Evolutionary conservation across 2,888 invertebrate genomes (phyloP).

Genomic region (Erebia palarica): DNA sequence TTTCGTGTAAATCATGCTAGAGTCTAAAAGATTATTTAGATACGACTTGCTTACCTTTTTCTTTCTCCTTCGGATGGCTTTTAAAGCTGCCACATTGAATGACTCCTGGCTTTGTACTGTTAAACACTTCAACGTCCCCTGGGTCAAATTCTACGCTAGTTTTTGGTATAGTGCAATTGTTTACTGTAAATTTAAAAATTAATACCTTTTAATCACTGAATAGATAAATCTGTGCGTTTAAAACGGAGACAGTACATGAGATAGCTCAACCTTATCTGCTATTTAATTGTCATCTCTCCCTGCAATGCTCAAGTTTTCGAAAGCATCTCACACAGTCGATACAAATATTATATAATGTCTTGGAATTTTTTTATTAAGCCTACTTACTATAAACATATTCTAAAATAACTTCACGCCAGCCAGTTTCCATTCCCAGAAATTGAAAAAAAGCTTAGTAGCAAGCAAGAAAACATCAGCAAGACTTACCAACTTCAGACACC

Average conservation of each 20-base stretch:
- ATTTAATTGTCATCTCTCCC: no score
- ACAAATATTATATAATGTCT: background rate
- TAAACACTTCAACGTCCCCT: slow-evolving; percentile 66
- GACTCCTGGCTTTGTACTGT: slow-evolving; percentile 58
- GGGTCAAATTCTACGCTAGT: slow-evolving; percentile 58
- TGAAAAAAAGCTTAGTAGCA: no score
- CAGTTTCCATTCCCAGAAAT: no score
- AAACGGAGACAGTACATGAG: no score
- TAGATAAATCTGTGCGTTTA: background rate
- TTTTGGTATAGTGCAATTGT: slow-evolving; percentile 56
- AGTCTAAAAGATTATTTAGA: background rate
- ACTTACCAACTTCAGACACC: slow-evolving; percentile 60
- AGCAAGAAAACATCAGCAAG: no score
- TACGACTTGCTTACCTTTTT: slow-evolving; percentile 59
- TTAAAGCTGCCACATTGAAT: slow-evolving; percentile 67
- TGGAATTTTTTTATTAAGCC: no score
- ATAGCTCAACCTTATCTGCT: no score
- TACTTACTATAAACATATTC: no score
- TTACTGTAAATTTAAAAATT: background rate
- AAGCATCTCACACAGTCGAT: no score
- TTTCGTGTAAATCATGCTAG: background rate
- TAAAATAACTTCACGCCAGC: no score
- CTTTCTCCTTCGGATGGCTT: slow-evolving; percentile 72
- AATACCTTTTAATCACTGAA: background rate
- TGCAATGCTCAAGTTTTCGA: no score